Evolutionary conservation across 2,113 vertebrate genomes (phyloP).

Genomic region (Vireo altiloquus): DNA sequence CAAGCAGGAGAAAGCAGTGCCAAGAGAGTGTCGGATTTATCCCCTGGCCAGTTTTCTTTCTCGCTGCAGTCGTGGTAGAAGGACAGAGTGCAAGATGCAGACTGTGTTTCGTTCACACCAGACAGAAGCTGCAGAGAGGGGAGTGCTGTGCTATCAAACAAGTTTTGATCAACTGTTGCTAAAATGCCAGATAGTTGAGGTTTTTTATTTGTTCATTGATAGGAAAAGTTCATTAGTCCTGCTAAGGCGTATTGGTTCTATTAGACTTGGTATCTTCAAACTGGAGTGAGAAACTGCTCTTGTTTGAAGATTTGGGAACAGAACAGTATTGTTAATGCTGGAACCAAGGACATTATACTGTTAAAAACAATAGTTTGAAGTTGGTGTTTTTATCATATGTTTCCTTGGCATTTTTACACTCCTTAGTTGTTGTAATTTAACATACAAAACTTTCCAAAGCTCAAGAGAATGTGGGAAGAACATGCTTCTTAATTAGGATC

Average conservation of each 20-base stretch:
- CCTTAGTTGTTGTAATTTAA: background rate
- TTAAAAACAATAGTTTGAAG: background rate
- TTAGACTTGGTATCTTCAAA: background rate
- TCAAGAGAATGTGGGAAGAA: background rate
- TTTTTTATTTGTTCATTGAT: background rate
- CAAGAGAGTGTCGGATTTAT: background rate
- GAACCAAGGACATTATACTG: background rate
- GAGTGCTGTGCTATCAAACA: background rate
- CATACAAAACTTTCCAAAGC: background rate
- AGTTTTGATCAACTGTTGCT: background rate
- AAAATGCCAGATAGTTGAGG: background rate
- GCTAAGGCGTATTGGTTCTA: background rate
- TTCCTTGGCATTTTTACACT: background rate
- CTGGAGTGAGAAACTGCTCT: background rate
- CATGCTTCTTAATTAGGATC: background rate
- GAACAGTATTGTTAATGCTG: background rate
- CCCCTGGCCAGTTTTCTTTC: background rate
- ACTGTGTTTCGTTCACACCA: background rate
- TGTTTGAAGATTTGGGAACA: background rate
- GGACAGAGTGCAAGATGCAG: background rate
- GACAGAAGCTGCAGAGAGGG: background rate
- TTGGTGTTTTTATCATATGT: background rate
- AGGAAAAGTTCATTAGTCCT: background rate
- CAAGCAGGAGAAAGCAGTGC: background rate
- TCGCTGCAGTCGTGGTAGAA: background rate